Percentiles rank a stretch among this genome's conserved stretches.
Evolutionary conservation across 2,113 vertebrate species (phyloP).

Genomic region (Platycercus adscitus): DNA sequence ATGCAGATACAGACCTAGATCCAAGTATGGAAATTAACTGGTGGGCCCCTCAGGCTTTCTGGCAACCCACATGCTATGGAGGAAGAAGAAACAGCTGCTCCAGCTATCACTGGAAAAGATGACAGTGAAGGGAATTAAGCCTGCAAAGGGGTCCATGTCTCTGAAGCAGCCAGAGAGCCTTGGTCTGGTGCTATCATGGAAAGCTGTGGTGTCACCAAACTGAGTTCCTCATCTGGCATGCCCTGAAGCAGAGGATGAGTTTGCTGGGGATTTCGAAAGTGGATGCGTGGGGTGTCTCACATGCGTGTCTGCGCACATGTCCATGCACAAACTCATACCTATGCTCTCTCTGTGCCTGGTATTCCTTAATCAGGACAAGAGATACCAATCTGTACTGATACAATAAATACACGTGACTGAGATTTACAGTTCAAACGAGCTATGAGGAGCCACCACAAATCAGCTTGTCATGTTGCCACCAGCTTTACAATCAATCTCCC

Average conservation of each 20-base stretch:
- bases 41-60: conserved; percentile 43
- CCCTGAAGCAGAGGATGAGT: not conserved
- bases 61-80: not conserved
- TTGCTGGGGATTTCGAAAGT: not conserved
- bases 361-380: not conserved
- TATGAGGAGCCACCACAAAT: conserved; percentile 62
- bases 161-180: not conserved
- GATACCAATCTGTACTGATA: not conserved
- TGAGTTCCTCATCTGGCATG: accelerated
- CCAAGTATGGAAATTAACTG: conserved; percentile 59
- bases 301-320: accelerated
- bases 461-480: conserved; percentile 60
- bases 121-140: conserved; percentile 27
- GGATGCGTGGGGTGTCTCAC: not conserved
- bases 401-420: conserved; percentile 49
- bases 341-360: not conserved
- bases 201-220: not conserved
- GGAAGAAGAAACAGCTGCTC: conserved; percentile 67
- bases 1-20: conserved; percentile 45
- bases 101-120: conserved; percentile 45
- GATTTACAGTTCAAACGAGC: conserved; percentile 61
- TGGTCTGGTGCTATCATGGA: not conserved
- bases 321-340: not conserved
- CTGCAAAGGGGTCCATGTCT: not conserved
- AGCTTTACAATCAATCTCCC: conserved; percentile 60